phyloP scores from a whole-genome alignment of 2,113 vertebrate genomes.

The Gadus macrocephalus region DNA sequence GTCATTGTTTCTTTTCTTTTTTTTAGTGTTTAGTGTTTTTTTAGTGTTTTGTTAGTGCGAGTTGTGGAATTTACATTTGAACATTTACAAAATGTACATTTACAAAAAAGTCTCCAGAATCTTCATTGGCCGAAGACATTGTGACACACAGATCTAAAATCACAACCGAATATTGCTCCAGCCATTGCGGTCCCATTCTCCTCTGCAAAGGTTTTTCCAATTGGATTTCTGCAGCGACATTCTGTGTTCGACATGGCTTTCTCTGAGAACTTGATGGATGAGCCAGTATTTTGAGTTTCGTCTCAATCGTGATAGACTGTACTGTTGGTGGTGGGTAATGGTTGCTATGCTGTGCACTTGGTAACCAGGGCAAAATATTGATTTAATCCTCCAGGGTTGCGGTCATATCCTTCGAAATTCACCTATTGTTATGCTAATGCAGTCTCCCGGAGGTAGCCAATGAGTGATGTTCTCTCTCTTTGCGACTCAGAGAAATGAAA shows the following conservation, averaged over 20 bases:
- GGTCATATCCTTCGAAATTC: slow-evolving; percentile 49
- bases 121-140: slow-evolving; percentile 9
- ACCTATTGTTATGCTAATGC: slow-evolving; percentile 65
- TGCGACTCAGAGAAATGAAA: slow-evolving; percentile 48
- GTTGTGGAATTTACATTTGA: not conserved
- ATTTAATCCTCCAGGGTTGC: slow-evolving; percentile 51
- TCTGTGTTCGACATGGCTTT: slow-evolving; percentile 19
- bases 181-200: slow-evolving; percentile 31
- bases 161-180: slow-evolving; percentile 22
- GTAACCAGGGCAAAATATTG: slow-evolving; percentile 52
- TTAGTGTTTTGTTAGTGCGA: no score
- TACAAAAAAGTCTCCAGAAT: slow-evolving; percentile 1
- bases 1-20: slow-evolving; percentile 20
- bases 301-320: slow-evolving; percentile 24
- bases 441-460: slow-evolving; percentile 38
- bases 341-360: slow-evolving; percentile 50
- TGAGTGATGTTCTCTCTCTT: slow-evolving; percentile 47
- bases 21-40: not conserved
- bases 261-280: slow-evolving; percentile 15
- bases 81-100: slow-evolving; percentile 28
- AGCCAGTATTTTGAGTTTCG: slow-evolving; percentile 23
- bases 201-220: slow-evolving; percentile 19
- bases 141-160: slow-evolving; percentile 12
- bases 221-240: slow-evolving; percentile 23
- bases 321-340: slow-evolving; percentile 16